Percentiles rank a stretch among this genome's conserved stretches.
phyloP scores from a whole-genome alignment of 2,797 vertebrate genomes.

The Megalops cyprinoides region DNA sequence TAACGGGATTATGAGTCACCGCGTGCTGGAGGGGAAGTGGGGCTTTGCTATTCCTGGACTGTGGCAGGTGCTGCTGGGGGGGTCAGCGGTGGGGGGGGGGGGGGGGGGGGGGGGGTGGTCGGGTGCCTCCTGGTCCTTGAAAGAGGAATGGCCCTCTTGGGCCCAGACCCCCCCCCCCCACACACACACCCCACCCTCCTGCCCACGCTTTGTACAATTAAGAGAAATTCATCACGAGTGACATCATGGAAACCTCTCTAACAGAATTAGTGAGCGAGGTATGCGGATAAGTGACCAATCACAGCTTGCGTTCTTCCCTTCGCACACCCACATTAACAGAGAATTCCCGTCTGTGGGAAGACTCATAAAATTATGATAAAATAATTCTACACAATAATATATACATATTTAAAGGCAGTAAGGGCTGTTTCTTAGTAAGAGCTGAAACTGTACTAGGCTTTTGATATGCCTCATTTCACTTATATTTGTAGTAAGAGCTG shows the following conservation, averaged over 20 bases:
- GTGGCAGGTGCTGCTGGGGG: slow-evolving; percentile 56
- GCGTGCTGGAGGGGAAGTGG: slow-evolving; percentile 42
- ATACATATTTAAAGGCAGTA: too few relatives aligned
- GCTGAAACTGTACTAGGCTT: too few relatives aligned
- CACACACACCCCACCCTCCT: too few relatives aligned
- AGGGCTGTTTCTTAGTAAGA: too few relatives aligned
- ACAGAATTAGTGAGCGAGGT: slow-evolving; percentile 28
- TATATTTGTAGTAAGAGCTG: too few relatives aligned
- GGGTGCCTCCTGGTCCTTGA: background rate
- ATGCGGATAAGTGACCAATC: background rate
- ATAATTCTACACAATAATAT: too few relatives aligned
- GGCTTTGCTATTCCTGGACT: slow-evolving; percentile 65
- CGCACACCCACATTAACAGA: background rate
- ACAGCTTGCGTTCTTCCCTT: background rate
- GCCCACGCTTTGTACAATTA: too few relatives aligned
- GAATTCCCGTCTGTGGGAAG: too few relatives aligned
- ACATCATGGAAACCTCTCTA: slow-evolving; percentile 21
- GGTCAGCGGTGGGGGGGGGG: slow-evolving; percentile 9
- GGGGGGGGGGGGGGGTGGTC: slow-evolving; percentile 20
- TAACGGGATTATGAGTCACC: slow-evolving; percentile 68
- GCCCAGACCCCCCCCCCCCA: background rate
- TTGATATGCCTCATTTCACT: too few relatives aligned
- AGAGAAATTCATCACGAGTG: background rate
- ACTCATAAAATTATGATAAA: too few relatives aligned
- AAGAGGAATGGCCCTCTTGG: background rate